Conservation (phyloP, 2,888 invertebrate species). For the Erebia epiphron region DNA sequence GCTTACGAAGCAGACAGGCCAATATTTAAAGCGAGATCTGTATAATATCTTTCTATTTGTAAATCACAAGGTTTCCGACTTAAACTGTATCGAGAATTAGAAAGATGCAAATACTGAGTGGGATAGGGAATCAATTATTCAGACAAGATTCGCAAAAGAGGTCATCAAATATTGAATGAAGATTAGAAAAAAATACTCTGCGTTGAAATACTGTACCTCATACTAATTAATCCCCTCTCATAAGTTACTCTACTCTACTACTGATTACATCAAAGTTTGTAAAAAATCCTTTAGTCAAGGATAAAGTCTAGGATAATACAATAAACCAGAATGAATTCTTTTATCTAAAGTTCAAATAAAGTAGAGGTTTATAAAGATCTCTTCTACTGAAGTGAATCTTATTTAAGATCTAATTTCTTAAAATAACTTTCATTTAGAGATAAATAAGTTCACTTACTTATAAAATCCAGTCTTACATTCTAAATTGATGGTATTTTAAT, state of each 20-base stretch:
- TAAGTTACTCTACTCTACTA: not conserved
- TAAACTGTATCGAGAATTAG: not conserved
- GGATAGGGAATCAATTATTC: too few relatives aligned
- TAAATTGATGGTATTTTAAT: not conserved
- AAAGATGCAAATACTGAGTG: too few relatives aligned
- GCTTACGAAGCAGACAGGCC: not conserved
- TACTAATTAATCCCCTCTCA: not conserved
- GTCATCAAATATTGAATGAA: too few relatives aligned
- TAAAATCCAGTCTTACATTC: not conserved
- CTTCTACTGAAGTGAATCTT: conserved; percentile 3
- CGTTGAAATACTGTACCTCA: not conserved
- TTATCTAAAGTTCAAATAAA: conserved; percentile 7
- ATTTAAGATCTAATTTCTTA: conserved; percentile 13
- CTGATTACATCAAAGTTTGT: not conserved
- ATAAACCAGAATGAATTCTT: conserved; percentile 9
- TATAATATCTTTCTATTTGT: not conserved
- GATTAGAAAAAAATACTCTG: not conserved
- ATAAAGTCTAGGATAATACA: conserved; percentile 3
- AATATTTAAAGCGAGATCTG: not conserved
- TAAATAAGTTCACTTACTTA: not conserved
- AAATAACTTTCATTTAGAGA: not conserved
- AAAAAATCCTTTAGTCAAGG: not conserved
- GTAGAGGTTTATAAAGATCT: not conserved
- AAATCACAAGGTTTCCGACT: not conserved
- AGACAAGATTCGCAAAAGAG: too few relatives aligned